Evolutionary conservation across 2,113 vertebrate species (phyloP).

Genomic region (Sylvietta virens): DNA sequence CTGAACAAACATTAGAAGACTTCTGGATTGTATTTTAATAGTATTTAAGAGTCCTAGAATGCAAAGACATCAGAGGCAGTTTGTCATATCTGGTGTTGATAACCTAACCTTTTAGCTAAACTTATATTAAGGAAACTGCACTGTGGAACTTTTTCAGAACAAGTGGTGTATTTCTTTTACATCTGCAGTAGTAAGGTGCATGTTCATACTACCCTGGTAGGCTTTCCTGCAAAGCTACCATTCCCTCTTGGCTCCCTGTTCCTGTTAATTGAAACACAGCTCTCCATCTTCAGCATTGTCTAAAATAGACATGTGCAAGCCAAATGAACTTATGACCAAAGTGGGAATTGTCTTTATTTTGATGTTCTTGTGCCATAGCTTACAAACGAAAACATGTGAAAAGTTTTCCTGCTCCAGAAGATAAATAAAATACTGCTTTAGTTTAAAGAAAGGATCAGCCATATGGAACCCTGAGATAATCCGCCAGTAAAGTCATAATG

Average conservation of each 20-base stretch:
- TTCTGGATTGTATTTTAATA: neutral
- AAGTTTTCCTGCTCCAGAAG: neutral
- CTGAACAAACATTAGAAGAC: neutral
- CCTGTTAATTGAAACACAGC: neutral
- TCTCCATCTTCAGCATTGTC: neutral
- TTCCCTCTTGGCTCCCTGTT: neutral
- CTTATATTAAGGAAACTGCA: neutral
- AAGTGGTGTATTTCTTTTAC: neutral
- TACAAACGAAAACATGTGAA: neutral
- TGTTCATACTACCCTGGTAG: neutral
- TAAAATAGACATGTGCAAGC: neutral
- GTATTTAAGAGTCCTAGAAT: neutral
- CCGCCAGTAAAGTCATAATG: neutral
- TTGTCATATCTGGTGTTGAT: neutral
- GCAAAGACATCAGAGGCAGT: neutral
- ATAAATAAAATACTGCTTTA: neutral
- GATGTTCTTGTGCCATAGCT: neutral
- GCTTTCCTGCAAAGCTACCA: neutral
- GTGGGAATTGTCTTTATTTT: neutral
- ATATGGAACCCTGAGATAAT: neutral
- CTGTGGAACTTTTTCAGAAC: neutral
- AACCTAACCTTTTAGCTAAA: neutral
- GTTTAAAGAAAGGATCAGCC: neutral
- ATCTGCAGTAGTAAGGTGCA: neutral
- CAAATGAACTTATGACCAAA: neutral